Conservation (phyloP, 2,888 invertebrate genomes). For the Pachymerium ferrugineum region DNA sequence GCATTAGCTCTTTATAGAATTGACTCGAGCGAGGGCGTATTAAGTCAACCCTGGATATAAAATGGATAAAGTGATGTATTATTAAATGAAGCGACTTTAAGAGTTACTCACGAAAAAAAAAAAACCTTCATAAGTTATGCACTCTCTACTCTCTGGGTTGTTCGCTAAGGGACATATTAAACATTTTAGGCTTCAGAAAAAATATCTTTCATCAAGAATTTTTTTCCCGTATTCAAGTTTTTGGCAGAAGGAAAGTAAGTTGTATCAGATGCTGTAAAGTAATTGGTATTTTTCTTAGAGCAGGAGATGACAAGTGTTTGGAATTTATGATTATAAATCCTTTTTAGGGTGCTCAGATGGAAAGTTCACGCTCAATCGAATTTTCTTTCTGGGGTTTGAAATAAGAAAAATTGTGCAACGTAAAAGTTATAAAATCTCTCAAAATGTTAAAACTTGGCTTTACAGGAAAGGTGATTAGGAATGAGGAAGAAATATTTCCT, state of each 20-base stretch:
- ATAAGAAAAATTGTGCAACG: constrained; percentile 7
- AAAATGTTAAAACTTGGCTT: not conserved
- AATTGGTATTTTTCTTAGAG: not conserved
- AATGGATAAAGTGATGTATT: constrained; percentile 22
- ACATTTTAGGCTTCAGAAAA: not conserved
- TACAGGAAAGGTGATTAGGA: not conserved
- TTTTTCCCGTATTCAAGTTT: not conserved
- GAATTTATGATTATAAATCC: constrained; percentile 5
- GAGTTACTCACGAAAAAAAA: constrained; percentile 14
- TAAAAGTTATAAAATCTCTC: not conserved
- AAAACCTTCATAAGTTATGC: constrained; percentile 11
- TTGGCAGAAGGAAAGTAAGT: not conserved
- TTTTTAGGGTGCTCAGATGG: constrained; percentile 6
- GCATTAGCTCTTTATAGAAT: constrained; percentile 17
- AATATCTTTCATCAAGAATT: not conserved
- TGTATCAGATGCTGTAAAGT: constrained; percentile 4
- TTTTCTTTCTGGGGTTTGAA: not conserved
- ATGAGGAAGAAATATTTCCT: not conserved
- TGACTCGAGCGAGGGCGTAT: constrained; percentile 14
- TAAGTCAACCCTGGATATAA: constrained; percentile 5
- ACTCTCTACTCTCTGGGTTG: constrained; percentile 16
- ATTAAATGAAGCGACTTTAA: constrained; percentile 14
- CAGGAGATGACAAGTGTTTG: not conserved
- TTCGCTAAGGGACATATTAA: not conserved
- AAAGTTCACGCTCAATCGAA: constrained; percentile 25